Evolutionary conservation across 2,113 vertebrate species (phyloP).

Genomic region (Sylvicapra grimmia): DNA sequence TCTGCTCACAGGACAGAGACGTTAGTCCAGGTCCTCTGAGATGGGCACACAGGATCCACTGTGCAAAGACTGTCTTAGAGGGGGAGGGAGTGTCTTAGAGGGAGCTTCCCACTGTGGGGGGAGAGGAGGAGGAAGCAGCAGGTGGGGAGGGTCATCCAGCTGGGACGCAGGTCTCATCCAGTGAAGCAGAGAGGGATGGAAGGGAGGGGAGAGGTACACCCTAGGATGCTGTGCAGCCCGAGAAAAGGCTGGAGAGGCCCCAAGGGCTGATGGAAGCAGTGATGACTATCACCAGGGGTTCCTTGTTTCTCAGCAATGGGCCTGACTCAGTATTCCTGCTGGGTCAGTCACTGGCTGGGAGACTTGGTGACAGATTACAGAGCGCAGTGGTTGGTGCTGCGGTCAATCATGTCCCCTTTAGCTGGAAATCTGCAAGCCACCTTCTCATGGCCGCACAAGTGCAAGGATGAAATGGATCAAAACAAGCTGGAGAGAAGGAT

Average conservation of each 20-base stretch:
- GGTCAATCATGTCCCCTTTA: not conserved
- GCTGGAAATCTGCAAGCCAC: not conserved
- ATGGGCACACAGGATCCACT: not conserved
- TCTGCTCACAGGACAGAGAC: not conserved
- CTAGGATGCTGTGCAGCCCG: not conserved
- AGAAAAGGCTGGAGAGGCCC: not conserved
- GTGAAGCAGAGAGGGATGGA: not conserved
- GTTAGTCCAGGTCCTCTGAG: not conserved
- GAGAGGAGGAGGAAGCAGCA: not conserved
- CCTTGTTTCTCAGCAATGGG: not conserved
- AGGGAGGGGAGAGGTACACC: not conserved
- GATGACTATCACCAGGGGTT: not conserved
- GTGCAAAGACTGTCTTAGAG: not conserved
- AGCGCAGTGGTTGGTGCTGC: rapidly evolving
- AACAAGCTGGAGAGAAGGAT: not conserved
- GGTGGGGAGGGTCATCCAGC: not conserved
- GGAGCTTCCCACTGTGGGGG: not conserved
- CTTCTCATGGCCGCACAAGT: not conserved
- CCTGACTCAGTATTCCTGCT: not conserved
- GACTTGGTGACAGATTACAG: not conserved
- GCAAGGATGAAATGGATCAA: not conserved
- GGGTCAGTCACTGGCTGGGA: not conserved
- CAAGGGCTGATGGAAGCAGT: not conserved
- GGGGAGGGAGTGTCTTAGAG: not conserved
- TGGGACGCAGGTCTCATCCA: not conserved